Percentiles rank a stretch among this genome's conserved stretches.
Conservation (phyloP, 2,113 vertebrate species). For the Laterallus jamaicensis region DNA sequence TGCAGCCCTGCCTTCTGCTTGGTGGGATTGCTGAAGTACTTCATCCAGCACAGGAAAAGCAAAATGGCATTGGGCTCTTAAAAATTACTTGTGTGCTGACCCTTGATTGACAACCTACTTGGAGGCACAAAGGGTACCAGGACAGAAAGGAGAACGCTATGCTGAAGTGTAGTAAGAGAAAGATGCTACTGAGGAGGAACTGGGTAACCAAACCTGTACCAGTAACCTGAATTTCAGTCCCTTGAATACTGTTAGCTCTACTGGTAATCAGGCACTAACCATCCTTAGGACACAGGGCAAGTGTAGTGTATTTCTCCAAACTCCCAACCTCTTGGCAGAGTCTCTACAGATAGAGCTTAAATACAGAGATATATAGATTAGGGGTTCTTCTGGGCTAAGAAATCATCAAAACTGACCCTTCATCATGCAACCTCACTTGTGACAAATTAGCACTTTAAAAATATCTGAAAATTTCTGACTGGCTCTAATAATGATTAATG, state of each 20-base stretch:
- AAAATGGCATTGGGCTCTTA: background rate
- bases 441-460: slow-evolving; percentile 29
- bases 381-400: background rate
- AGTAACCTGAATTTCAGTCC: background rate
- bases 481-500: slow-evolving; percentile 4
- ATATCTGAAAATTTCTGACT: background rate
- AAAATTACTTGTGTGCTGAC: background rate
- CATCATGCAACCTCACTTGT: background rate
- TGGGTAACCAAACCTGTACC: background rate
- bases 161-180: background rate
- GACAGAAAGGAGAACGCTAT: background rate
- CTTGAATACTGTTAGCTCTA: background rate
- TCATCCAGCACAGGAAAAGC: background rate
- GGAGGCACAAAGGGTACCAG: background rate
- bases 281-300: background rate
- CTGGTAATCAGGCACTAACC: background rate
- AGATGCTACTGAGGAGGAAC: background rate
- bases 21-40: background rate
- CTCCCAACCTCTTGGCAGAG: background rate
- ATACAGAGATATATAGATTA: background rate
- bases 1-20: background rate
- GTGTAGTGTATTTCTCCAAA: background rate
- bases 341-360: background rate
- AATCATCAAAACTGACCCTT: background rate
- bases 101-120: background rate